Base-by-base conservation (phyloP, 2,888 invertebrate genomes). In the Ligdia adustata region DNA sequence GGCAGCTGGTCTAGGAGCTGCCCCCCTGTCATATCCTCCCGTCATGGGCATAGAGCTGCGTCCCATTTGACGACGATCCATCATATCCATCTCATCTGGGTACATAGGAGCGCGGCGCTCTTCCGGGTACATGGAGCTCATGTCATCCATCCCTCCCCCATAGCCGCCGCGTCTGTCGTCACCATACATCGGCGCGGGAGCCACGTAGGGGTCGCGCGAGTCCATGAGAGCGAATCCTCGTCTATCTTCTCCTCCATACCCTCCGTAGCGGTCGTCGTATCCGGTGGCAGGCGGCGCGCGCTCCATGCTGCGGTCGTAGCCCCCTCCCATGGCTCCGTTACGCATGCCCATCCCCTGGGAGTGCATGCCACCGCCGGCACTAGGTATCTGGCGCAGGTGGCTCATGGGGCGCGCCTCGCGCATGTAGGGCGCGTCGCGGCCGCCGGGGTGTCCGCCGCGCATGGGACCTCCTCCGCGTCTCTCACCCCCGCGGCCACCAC, bases 171-270 rank as follows among this genome's bases (percentile, higher is more conserved):
- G 49, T 4, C n/a, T n/a, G n/a, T n/a, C n/a, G n/a, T 55, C 53
- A 4, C 26, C 51, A 48, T 73, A 73, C 58, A 69, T 53, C 5
- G 72, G 64, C 62, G 81, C 48, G 59, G 81, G 76, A 2, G 83
- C 82, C 0, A 79, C 83, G 64, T 86, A 86, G 0, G 78, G 77
- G 50, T 85, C 87, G 1, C 83, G 72, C 14, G 74, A 72, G 22
- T 87, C 87, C 82, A 84, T 80, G 29, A 87, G 64, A 9, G 89
- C 84, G 55, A 87, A 88, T 0, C 89, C 86, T 27, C 89, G 83
- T 11, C 89, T 67, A 62, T 90, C 87, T 52, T 88, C 90, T 2
- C 83, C 89, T 11, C 87, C 87, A 57, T 84, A 84, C 1, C 84
- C 80, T 49, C 76, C 80, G 72, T 89, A 86, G 15, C 89, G 76